These are phyloP conservation scores for Recurvirostra avosetta DNA, from an alignment of 2,113 vertebrate species.

Conservation along the genomic window DNA sequence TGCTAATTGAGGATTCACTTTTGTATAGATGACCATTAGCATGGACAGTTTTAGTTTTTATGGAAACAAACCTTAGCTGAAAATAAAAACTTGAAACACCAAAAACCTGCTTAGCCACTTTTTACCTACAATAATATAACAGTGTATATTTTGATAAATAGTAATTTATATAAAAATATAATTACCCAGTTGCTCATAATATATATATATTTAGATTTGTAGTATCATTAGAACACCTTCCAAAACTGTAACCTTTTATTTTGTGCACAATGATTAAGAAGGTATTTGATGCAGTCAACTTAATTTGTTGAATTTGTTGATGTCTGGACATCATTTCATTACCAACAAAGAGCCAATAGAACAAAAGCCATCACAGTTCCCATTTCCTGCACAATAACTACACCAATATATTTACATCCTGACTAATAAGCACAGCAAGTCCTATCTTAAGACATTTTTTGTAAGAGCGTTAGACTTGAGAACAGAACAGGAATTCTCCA, in stretches of 20 bases:
- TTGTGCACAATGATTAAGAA: background rate
- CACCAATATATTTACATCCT: background rate
- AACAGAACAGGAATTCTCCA: background rate
- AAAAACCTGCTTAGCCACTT: background rate
- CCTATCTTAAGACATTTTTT: background rate
- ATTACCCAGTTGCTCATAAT: background rate
- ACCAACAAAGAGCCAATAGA: background rate
- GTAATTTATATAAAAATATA: background rate
- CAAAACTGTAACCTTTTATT: background rate
- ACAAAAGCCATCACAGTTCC: background rate
- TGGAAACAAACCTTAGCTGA: background rate
- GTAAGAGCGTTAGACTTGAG: accelerated
- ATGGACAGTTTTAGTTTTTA: background rate
- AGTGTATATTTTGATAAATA: background rate
- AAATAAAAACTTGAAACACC: background rate
- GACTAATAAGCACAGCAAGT: background rate
- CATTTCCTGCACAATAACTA: background rate
- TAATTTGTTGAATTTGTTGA: background rate
- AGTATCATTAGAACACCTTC: background rate
- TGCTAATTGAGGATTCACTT: background rate
- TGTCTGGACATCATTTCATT: background rate
- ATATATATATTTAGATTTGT: background rate
- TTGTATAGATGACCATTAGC: background rate
- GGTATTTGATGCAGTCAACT: background rate
- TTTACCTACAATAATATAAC: background rate